A percentile compares a stretch with the other conserved stretches of the same genome.
Conservation (phyloP, 2,888 invertebrate genomes). For the Cheilosia vernalis region DNA sequence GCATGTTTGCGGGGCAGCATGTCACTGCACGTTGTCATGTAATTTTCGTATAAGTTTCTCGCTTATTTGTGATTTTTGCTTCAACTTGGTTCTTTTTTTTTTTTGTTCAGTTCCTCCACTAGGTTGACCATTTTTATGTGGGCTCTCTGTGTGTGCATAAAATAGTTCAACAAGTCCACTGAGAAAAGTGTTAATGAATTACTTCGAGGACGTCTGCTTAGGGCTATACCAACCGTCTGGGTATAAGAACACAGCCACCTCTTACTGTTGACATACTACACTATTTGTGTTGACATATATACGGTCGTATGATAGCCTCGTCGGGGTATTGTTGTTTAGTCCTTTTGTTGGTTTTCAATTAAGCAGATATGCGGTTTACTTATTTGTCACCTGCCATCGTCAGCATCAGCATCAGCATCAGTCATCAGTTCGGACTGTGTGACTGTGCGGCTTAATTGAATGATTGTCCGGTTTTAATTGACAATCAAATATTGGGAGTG, state of each 20-base stretch:
- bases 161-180: conserved; percentile 49
- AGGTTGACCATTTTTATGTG: conserved; percentile 35
- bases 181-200: conserved; percentile 82
- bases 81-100: conserved; percentile 24
- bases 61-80: conserved; percentile 7
- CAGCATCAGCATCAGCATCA: conserved; percentile 7
- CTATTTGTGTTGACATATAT: conserved; percentile 51
- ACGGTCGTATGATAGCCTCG: conserved; percentile 22
- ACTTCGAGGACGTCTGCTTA: conserved; percentile 80
- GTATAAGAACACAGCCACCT: neutral
- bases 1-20: conserved; percentile 52
- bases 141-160: conserved; percentile 25
- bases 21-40: conserved; percentile 61
- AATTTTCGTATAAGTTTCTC: conserved; percentile 29
- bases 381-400: conserved; percentile 66
- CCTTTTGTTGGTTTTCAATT: conserved; percentile 71
- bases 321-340: conserved; percentile 45
- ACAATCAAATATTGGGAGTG: conserved; percentile 68
- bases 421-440: neutral
- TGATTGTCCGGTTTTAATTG: conserved; percentile 67
- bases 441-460: conserved; percentile 47
- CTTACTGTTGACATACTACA: conserved; percentile 22
- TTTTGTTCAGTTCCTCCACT: conserved; percentile 4
- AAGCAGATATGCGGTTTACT: conserved; percentile 65
- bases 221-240: neutral